Conservation (phyloP, 35 echinoderm and acorn worm genomes). For the Apostichopus californicus region DNA sequence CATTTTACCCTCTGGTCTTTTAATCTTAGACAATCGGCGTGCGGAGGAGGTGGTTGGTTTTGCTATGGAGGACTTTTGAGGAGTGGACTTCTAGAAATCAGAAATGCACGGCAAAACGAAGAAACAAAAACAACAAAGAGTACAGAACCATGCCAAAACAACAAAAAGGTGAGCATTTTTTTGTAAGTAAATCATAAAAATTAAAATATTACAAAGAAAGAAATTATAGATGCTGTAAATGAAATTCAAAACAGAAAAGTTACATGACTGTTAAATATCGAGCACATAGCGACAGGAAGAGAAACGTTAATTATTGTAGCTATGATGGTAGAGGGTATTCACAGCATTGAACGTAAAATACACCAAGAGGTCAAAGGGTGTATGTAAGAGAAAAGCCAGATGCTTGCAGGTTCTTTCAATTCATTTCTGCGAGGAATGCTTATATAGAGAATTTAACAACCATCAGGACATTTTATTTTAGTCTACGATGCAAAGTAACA, state of each 20-base stretch:
- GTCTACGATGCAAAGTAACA: neutral
- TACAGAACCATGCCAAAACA: slow-evolving; percentile 47
- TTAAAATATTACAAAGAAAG: neutral
- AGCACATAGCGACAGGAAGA: neutral
- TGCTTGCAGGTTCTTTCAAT: neutral
- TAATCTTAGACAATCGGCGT: slow-evolving; percentile 31
- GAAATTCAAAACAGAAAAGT: neutral
- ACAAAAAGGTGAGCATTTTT: slow-evolving; percentile 41
- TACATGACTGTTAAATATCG: neutral
- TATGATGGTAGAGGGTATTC: neutral
- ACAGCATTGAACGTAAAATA: slow-evolving; percentile 4
- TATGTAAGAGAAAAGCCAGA: neutral
- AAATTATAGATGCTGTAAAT: neutral
- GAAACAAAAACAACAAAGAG: slow-evolving; percentile 32
- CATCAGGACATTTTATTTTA: neutral
- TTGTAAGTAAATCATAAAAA: slow-evolving; percentile 13
- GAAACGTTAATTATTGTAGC: neutral
- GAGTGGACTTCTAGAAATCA: slow-evolving; percentile 36
- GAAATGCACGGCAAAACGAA: neutral
- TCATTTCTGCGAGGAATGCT: neutral
- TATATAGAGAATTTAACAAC: neutral
- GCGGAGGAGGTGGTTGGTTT: slow-evolving; percentile 10
- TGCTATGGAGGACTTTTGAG: slow-evolving; percentile 55
- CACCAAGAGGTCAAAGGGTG: neutral
- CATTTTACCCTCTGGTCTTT: slow-evolving; percentile 52